These are phyloP conservation scores for Cebus imitator DNA, from an alignment of 2,113 vertebrate species.

Conservation along the genomic window DNA sequence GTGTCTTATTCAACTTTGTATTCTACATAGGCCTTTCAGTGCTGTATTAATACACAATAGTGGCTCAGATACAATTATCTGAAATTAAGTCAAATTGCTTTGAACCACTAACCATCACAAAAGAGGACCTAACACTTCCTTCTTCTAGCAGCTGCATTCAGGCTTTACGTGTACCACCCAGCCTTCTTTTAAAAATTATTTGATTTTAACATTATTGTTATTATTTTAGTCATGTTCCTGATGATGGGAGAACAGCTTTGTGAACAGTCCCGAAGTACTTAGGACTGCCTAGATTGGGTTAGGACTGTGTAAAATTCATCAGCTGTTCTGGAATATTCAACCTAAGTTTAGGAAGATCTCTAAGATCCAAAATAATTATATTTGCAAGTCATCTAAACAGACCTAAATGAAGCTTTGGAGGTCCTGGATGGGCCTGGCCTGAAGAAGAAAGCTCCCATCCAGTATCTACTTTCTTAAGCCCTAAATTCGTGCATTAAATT, in stretches of 20 bases:
- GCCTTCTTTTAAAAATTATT: too few relatives aligned
- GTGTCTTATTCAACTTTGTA: not conserved
- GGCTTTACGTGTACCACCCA: not conserved
- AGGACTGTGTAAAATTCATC: not conserved
- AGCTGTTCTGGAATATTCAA: not conserved
- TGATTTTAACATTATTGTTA: too few relatives aligned
- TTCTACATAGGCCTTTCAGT: not conserved
- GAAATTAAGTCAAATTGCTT: not conserved
- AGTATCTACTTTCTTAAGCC: conserved; percentile 10
- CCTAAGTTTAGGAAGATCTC: conserved; percentile 7
- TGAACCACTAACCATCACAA: not conserved
- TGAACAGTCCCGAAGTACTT: not conserved
- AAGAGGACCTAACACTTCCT: not conserved
- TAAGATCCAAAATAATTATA: not conserved
- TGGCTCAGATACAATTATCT: not conserved
- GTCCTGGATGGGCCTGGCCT: not conserved
- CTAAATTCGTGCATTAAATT: conserved; percentile 30
- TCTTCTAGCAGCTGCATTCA: not conserved
- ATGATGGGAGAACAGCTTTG: not conserved
- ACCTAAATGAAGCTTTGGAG: not conserved
- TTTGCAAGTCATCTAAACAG: not conserved
- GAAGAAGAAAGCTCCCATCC: not conserved
- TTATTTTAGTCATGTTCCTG: too few relatives aligned
- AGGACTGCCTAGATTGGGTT: not conserved
- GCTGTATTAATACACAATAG: not conserved